These are phyloP conservation scores for Neomicropteryx cornuta DNA, from an alignment of 1,140 invertebrate species.

Conservation along the genomic window DNA sequence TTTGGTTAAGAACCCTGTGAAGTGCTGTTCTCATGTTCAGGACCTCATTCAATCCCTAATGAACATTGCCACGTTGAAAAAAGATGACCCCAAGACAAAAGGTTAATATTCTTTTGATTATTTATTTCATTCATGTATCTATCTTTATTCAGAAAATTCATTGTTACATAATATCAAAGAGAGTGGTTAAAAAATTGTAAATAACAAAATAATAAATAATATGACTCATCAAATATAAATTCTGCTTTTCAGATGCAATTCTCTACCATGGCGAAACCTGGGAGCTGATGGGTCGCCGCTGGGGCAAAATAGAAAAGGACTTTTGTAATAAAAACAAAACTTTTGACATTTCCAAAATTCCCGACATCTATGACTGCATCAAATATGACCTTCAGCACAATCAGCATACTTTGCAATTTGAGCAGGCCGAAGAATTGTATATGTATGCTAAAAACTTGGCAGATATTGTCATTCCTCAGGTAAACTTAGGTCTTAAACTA, in stretches of 20 bases:
- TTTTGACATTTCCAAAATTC: conserved; percentile 98
- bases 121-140: conserved; percentile 3
- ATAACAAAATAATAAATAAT: conserved; percentile 48
- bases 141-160: not conserved
- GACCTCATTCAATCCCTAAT: conserved; percentile 76
- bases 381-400: conserved; percentile 99
- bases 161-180: not conserved
- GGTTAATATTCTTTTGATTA: conserved; percentile 31
- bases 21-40: conserved; percentile 86
- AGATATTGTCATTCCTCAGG: conserved; percentile 97
- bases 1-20: conserved; percentile 93
- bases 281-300: conserved; percentile 95
- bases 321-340: conserved; percentile 86
- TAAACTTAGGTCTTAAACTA: conserved; percentile 30
- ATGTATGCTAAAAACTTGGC: conserved; percentile 91
- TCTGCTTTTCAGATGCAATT: conserved; percentile 64
- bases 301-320: conserved; percentile 98
- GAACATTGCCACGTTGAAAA: conserved; percentile 73
- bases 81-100: conserved; percentile 80
- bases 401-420: conserved; percentile 87
- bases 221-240: conserved; percentile 7
- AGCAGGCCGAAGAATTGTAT: conserved; percentile 90
- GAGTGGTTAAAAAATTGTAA: not conserved
- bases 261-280: conserved; percentile 98
- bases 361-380: conserved; percentile 99